A percentile compares a stretch with the other conserved stretches of the same genome.
phyloP scores from a whole-genome alignment of 2,797 vertebrate species.

The Aselliscus stoliczkanus region DNA sequence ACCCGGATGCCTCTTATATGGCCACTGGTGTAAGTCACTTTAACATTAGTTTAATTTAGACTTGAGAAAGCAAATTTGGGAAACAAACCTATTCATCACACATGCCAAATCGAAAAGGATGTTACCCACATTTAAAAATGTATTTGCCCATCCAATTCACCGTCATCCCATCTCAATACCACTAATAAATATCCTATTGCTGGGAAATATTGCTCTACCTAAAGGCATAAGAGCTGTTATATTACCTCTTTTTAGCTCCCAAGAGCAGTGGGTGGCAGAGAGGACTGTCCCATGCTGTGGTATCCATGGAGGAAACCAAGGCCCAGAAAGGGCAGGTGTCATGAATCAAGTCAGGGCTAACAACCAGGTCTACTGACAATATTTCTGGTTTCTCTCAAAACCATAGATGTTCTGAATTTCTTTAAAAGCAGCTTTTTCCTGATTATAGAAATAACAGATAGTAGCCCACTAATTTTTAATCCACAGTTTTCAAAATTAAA shows the following conservation, averaged over 20 bases:
- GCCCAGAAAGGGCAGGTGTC: not conserved
- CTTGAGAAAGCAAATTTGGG: not conserved
- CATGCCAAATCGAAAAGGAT: conserved; percentile 34
- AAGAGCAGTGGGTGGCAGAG: not conserved
- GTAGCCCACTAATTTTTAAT: conserved; percentile 2
- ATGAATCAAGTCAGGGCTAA: not conserved
- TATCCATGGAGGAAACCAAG: not conserved
- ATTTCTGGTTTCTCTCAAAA: not conserved
- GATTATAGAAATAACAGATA: not conserved
- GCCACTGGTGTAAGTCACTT: not conserved
- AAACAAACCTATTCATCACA: not conserved
- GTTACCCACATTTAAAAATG: not conserved
- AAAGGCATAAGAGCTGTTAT: not conserved
- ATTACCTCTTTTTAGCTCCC: not conserved
- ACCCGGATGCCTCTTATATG: not conserved
- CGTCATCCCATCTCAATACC: not conserved
- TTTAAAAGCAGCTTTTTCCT: not conserved
- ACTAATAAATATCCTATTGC: not conserved
- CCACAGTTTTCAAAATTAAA: conserved; percentile 25
- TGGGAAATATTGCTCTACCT: not conserved
- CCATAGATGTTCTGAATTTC: not conserved
- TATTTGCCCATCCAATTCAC: not conserved
- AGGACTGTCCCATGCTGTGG: not conserved
- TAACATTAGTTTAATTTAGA: not conserved
- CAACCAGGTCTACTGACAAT: not conserved